phyloP scores from a whole-genome alignment of 1,140 invertebrate species.

The Apolygus lucorum region DNA sequence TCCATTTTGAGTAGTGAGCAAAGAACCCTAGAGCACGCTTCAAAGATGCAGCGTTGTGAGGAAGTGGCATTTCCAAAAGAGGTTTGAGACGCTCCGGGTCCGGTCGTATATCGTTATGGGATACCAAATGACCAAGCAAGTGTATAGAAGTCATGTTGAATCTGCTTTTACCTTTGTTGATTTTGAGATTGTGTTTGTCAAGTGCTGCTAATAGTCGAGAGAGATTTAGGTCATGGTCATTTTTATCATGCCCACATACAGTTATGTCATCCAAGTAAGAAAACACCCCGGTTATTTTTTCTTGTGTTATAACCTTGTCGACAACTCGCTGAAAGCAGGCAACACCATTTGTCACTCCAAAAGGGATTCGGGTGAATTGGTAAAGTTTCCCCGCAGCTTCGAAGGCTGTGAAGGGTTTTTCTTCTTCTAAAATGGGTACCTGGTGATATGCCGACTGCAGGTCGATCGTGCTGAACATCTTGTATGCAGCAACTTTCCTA shows the following conservation, averaged over 20 bases:
- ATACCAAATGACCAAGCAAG: background rate
- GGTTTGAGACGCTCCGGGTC: background rate
- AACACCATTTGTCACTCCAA: slow-evolving; percentile 2
- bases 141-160: background rate
- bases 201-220: background rate
- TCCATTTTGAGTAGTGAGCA: background rate
- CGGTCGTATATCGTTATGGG: slow-evolving; percentile 1
- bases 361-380: background rate
- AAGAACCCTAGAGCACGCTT: background rate
- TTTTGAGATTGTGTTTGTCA: background rate
- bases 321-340: slow-evolving; percentile 4
- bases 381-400: slow-evolving; percentile 5
- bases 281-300: background rate
- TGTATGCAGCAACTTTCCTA: background rate
- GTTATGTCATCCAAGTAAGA: slow-evolving; percentile 1
- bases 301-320: background rate
- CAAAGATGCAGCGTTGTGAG: background rate
- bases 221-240: background rate
- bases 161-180: background rate
- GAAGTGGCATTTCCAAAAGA: background rate
- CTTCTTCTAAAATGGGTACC: background rate
- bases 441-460: background rate
- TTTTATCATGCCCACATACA: background rate
- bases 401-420: background rate
- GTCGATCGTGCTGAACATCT: background rate